Evolutionary conservation across 2,113 vertebrate species (phyloP), one percentile per base, ranked within the genome.

Genomic region (Pagrus major): DNA sequence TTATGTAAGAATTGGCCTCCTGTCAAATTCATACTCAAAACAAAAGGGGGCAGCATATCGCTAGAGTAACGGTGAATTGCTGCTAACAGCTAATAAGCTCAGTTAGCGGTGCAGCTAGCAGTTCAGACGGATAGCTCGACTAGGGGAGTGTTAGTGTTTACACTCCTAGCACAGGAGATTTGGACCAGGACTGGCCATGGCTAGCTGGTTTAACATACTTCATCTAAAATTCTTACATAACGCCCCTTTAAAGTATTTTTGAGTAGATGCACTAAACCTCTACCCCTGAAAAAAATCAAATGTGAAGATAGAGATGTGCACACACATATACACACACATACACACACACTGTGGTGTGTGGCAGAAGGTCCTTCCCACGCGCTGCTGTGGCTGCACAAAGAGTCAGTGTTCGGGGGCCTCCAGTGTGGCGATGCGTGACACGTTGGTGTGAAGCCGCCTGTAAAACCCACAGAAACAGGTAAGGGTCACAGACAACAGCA

Each of bases 401-500:
- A 90, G 88, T 85, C 81, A 86, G 93, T 94, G 93, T 94, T 93
- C 82, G 35, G 90, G 79, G 88, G 79, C 89, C 76, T 78, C 49
- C 58, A 68, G 90, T 86, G 86, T 29, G 84, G 90, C 70, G 78
- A 90, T 78, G 1, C 91, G 86, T 93, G 87, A 93, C 91, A 61
- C 52, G 27, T 16, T 37, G 9, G 87, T 83, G 93, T 89, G 74
- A 93, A 89, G 82, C 85, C 90, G 93, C 90, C 92, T 73, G 92
- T 80, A 93, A 93, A 95, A 85, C 81, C 92, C 86, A 92, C 89
- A 35, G 80, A 87, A 87, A 65, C 88, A 78, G 92, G 92, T 93
- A 91, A 42, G 92, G 95, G 93, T 94, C 93, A 91, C 21, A 29
- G 89, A 78, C 92, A 81, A 54, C 86, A 92, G 87, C 92, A 83